Evolutionary conservation across 2,113 vertebrate species (phyloP).

Genomic region (Rhinoptilus africanus): DNA sequence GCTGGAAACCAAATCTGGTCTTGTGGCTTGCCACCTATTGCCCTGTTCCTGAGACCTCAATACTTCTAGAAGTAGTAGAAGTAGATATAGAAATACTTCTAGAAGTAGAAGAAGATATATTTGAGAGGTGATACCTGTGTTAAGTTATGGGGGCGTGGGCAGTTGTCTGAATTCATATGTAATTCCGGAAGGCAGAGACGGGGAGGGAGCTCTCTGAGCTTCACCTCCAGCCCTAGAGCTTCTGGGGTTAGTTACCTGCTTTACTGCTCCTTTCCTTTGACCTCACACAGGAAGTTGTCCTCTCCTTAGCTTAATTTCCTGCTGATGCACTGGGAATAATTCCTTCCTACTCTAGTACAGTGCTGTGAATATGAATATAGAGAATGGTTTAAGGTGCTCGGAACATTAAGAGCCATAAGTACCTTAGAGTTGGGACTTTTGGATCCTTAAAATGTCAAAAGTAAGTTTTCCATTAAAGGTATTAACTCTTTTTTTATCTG

Average conservation of each 20-base stretch:
- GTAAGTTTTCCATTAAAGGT: neutral
- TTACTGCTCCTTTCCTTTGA: neutral
- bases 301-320: neutral
- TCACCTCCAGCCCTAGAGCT: neutral
- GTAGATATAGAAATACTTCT: too few relatives aligned
- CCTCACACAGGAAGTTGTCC: neutral
- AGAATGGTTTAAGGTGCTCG: neutral
- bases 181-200: neutral
- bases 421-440: neutral
- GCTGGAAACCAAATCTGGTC: neutral
- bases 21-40: neutral
- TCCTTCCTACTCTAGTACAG: neutral
- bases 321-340: neutral
- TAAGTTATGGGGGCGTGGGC: neutral
- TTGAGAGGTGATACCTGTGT: neutral
- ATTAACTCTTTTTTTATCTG: neutral
- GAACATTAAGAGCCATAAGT: neutral
- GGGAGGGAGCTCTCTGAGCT: neutral
- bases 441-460: neutral
- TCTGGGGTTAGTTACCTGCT: neutral
- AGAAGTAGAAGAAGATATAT: neutral
- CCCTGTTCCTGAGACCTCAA: neutral
- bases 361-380: neutral
- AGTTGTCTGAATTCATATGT: neutral
- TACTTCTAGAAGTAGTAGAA: neutral